Base-by-base conservation (phyloP, 1,140 invertebrate genomes). In the Pristionchus pacificus region DNA sequence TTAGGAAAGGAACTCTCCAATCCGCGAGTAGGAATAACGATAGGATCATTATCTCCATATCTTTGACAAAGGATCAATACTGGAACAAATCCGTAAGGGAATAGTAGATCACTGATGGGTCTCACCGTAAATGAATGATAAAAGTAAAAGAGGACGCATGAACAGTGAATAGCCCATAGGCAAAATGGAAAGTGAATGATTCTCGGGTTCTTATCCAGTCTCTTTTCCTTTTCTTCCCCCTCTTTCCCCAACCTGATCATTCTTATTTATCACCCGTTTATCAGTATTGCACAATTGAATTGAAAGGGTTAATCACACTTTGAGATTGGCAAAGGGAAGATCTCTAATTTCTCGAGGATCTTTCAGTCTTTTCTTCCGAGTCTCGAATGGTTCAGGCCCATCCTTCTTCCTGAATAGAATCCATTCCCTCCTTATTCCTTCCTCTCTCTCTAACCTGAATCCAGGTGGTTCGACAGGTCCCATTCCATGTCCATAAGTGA, bases 391-490 rank as follows among this genome's bases (percentile, higher is more conserved):
- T 68, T 60, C 58, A 59, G 33, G 13, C 33, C 60, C 2, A 68
- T 29, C 25, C 60, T 55, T 25, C 49, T 60, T 25, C 66, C 28
- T 25, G 60, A 6, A 60, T 31, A 49, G 38, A 49, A n/a, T n/a
- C n/a, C n/a, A n/a, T n/a, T n/a, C n/a, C n/a, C 66, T 28, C 60
- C 66, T 28, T 68, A 55, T 29, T 68, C 66, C 27, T 15, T 15
- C 55, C 55, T 38, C 59, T 67, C 59, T 62, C 67, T 66, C 32
- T 49, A n/a, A 71, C 61, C 70, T 69, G 67, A 77, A 77, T 19
- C 74, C 74, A 55, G 76, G 76, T 27, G 76, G 76, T 64, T 77
- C 76, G 1, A 77, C 76, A n/a, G 76, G 76, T 1, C 76, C 76
- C 67, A 77, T 72, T 29, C 74, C 74, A 58, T 77, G 76, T 0